phyloP scores from a whole-genome alignment of 2,113 vertebrate genomes.

The Etheostoma spectabile region DNA sequence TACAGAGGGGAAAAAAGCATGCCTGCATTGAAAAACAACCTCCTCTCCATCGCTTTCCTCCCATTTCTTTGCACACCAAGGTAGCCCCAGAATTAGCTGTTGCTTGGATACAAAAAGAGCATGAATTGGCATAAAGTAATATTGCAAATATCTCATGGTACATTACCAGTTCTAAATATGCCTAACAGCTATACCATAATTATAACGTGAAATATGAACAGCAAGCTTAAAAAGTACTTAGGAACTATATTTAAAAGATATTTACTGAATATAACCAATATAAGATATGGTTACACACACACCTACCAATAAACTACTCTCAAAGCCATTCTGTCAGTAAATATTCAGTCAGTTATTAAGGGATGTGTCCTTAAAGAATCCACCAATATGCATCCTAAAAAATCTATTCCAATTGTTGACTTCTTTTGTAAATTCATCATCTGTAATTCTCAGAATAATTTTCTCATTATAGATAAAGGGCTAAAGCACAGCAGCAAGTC shows the following conservation, averaged over 20 bases:
- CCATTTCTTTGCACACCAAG: constrained; percentile 20
- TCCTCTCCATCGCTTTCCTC: constrained; percentile 20
- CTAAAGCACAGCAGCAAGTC: constrained; percentile 11
- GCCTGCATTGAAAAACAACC: constrained; percentile 51
- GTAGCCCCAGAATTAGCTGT: constrained; percentile 11
- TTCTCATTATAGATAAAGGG: constrained; percentile 35
- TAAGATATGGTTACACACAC: not conserved
- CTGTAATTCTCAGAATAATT: constrained; percentile 31
- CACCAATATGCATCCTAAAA: not conserved
- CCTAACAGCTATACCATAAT: not conserved
- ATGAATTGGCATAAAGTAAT: not conserved
- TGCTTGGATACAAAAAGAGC: constrained; percentile 3
- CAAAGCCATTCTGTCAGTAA: not conserved
- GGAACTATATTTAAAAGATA: not conserved
- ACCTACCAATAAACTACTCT: not conserved
- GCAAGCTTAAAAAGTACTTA: not conserved
- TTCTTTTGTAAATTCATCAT: constrained; percentile 10
- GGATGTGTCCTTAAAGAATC: not conserved
- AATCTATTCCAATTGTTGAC: not conserved
- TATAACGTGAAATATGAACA: not conserved
- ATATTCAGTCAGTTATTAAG: not conserved
- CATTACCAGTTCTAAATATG: not conserved
- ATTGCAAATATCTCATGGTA: not conserved
- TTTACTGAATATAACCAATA: not conserved
- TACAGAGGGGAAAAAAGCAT: constrained; percentile 46